Evolutionary conservation across 1,140 invertebrate species (phyloP).

Genomic region (Drosophila tropicalis): DNA sequence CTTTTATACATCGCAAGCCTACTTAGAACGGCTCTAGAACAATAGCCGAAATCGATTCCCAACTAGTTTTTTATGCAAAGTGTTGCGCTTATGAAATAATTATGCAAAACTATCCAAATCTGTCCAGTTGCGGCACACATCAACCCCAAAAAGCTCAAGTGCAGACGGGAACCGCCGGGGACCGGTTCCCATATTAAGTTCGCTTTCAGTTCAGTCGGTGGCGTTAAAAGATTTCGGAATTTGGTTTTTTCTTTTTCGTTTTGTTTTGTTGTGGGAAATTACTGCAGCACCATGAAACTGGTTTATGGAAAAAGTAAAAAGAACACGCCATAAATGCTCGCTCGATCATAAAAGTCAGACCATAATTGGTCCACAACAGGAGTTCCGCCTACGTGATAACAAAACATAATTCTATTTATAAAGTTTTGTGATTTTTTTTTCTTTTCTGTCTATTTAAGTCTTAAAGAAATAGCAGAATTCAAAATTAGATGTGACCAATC

Average conservation of each 20-base stretch:
- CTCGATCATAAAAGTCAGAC: conserved; percentile 53
- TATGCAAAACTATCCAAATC: conserved; percentile 72
- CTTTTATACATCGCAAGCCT: conserved; percentile 62
- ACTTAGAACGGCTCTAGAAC: conserved; percentile 53
- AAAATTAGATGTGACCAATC: conserved; percentile 29
- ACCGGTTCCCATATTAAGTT: conserved; percentile 56
- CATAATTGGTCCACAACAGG: conserved; percentile 45
- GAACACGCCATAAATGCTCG: conserved; percentile 51
- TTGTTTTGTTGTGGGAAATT: conserved; percentile 45
- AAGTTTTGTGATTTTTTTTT: conserved; percentile 1
- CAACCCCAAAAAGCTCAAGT: conserved; percentile 48
- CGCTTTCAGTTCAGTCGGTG: conserved; percentile 19
- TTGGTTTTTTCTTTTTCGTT: background rate
- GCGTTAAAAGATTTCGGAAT: conserved; percentile 31
- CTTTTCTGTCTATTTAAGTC: no score
- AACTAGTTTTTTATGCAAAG: conserved; percentile 72
- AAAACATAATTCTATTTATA: conserved; percentile 50
- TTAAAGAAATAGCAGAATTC: conserved; percentile 31
- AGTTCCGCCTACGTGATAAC: conserved; percentile 61
- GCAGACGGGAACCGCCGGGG: conserved; percentile 46
- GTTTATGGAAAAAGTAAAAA: conserved; percentile 54
- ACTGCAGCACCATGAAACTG: conserved; percentile 61
- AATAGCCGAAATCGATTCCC: conserved; percentile 55
- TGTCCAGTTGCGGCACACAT: conserved; percentile 49
- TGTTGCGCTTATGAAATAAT: conserved; percentile 74